Base-by-base conservation (phyloP, 1,140 invertebrate genomes). In the Macrocentrus cingulum region DNA sequence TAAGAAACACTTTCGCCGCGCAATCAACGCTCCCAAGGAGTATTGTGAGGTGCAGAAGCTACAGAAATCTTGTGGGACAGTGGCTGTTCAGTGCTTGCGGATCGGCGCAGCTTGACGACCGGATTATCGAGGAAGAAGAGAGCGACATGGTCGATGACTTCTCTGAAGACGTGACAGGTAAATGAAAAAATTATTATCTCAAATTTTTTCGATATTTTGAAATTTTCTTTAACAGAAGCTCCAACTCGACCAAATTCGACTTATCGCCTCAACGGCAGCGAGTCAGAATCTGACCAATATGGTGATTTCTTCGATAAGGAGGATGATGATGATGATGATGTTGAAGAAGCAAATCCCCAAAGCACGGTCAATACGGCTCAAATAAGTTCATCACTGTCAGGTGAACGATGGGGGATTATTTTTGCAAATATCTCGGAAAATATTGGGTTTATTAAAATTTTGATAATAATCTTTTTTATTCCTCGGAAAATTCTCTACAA, bases 301-400 rank as follows among this genome's bases (percentile, higher is more conserved):
- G 61, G 56, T 2, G 49, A 60, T 42, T 37, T 16, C 15, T 56
- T 53, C 44, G 61, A 60, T 8, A 59, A 59, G 22, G 61, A 62
- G n/a, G 56, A 60, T n/a, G 61, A 63, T 34, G 61, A 60, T n/a
- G 61, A 63, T 34, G 61, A 57, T 7, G 61, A 63, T 42, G 18
- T 39, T 37, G 41, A 50, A 46, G 52, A 55, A 45, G 55, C 46
- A 29, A 20, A 51, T 56, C 16, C 39, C 37, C 25, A 29, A 29
- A 5, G 25, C 25, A 42, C 13, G 9, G 5, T 2, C 2, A 16
- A 22, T 16, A 45, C n/a, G 1, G 34, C 4, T 48, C 16, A 9
- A 13, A 22, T 34, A 1, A 42, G 9, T 37, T n/a, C 8, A 9
- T 48, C 16, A 23, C n/a, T 25, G 9, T 4, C 41, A 32, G 46